Evolutionary conservation across 2,888 invertebrate species (phyloP), one percentile per base, ranked within the genome.

Genomic region (Caenorhabditis imperialis): DNA sequence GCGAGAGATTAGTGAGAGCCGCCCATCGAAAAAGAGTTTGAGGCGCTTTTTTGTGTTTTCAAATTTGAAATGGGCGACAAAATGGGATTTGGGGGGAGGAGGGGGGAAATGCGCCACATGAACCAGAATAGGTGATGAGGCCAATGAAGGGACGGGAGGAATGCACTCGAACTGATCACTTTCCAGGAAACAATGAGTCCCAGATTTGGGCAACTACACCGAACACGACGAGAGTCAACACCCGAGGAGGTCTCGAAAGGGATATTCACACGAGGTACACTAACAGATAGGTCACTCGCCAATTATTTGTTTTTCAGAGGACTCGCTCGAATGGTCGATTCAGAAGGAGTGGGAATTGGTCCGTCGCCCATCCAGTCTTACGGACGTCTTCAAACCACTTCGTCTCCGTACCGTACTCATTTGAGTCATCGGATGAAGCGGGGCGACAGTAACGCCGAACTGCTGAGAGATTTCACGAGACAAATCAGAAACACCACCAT

Each of bases 401-500:
- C 47, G 18, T 69, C 60, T 12, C 69, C 67, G 22, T 67, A 48
- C 37, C 50, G 57, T 12, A 20, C 57, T 8, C 50, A 57, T 44
- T 23, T 67, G n/a, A 50, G 50, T 10, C 67, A 69, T 16, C 48
- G 47, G 48, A 67, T 50, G 22, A 37, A 44, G 18, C 44, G 50
- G 23, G 58, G 50, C 4, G 33, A 50, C 22, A 58, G 58, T 20
- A 70, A 75, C 10, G 70, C 63, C 2, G 58, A 63, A 8, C 10
- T 71, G 16, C 33, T 75, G 10, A 30, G 62, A 37, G 70, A 75
- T 10, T 75, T 75, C 58, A 71, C 70, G 5, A 47, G 75, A 60
- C 65, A 71, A 70, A 63, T 75, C 16, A 25, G 75, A 30, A 63
- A 70, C 12, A 70, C 70, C 0, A 63, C 75, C 22, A 37, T 42